Evolutionary conservation across 2,888 invertebrate genomes (phyloP), one percentile per base, ranked within the genome.

Genomic region (Zygaena filipendulae): DNA sequence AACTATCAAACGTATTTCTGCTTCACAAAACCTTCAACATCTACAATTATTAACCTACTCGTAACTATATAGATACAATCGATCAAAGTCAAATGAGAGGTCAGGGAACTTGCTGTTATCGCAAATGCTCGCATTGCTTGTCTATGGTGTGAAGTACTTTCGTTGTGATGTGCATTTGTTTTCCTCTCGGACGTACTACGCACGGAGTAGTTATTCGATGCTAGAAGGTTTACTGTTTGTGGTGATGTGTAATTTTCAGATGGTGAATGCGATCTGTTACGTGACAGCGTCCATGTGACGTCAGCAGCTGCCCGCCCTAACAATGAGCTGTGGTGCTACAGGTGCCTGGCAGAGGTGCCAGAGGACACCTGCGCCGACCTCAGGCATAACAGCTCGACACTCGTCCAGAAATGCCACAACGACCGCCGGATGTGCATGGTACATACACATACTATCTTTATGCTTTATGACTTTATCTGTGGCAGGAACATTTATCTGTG

Each of bases 351-450:
- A 0, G 88, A 91, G 72, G 84, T 84, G 4, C 85, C 88, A 20
- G 90, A 88, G 4, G 87, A 88, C 36, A 77, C 79, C 46, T 92
- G 92, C 49, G 82, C 87, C 3, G 85, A 88, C 49, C 67, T 90
- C 8, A 64, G 80, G 0, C 71, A 81, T 12, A 83, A 83, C 30
- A 81, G 84, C 46, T 83, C 84, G 0, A 72, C 79, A 21, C 80
- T 88, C 35, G 82, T 85, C 40, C 84, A 85, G 46, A 92, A 92
- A 58, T 92, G 92, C 59, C 83, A 83, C 38, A 88, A 88, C 42
- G 91, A 92, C 38, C 81, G 85, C 35, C 82, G 90, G 44, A 85
- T 87, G 40, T 92, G 92, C 62, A 91, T 91, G 88, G 92, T 91
- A 67, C 62, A 69, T 20, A 8, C 10, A 6, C 14, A 14, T 12